Evolutionary conservation across 1,140 invertebrate genomes (phyloP), one percentile per base, ranked within the genome.

Genomic region (Drosophila sechellia): DNA sequence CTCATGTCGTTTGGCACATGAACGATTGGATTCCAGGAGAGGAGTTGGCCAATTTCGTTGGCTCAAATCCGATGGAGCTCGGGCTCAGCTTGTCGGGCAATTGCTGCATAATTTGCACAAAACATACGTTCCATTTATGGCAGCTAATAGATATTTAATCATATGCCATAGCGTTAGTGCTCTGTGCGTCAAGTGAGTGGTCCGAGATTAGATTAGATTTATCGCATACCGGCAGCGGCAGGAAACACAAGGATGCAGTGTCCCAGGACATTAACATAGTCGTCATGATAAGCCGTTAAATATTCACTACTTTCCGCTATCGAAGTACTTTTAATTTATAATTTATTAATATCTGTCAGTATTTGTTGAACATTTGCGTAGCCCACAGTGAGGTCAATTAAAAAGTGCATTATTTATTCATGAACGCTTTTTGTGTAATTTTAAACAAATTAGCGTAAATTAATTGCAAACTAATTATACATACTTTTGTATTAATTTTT

Each of bases 1-100:
- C 84, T 87, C 83, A 83, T 89, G 79, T 87, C 80, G 79, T 83
- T 84, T 84, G 80, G 79, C 71, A 87, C 77, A 57, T 83, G 83
- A 86, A 81, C 89, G 83, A 87, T 87, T 79, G 79, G 83, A 72
- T 79, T 69, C 63, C 54, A 69, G 50, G 34, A 55, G 77, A 46
- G 34, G 11, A 39, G 31, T 34, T 45, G 48, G 20, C 22, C 17
- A 37, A 42, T 42, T 56, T 12, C 39, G 13, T 31, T 56, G 54
- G 13, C 50, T 40, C 15, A 17, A 17, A 54, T 54, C 35, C 20
- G 42, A 39, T 15, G 43, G 27, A 48, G 57, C 53, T 15, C 53
- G 39, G 68, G 20, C 34, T 39, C 42, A 57, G 43, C 35, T 79
- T 55, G 48, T 54, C 43, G 39, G 59, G 27, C 69, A 77, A 75